Percentiles rank a stretch among this genome's conserved stretches.
phyloP scores from a whole-genome alignment of 1,140 invertebrate genomes.

The Bombus sibiricus region DNA sequence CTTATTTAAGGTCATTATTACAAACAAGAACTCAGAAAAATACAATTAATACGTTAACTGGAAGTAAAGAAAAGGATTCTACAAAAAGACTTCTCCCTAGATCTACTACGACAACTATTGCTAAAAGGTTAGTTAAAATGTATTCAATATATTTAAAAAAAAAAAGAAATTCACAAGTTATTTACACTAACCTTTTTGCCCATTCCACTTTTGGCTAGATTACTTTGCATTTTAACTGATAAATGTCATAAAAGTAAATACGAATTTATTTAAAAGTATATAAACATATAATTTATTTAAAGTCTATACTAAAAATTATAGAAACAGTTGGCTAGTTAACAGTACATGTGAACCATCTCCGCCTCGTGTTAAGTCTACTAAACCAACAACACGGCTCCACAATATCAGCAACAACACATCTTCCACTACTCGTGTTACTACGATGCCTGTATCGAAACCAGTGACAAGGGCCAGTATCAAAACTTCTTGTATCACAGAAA shows the following conservation, averaged over 20 bases:
- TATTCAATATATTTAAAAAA: background rate
- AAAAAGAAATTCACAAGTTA: conserved; percentile 8
- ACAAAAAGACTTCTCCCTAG: conserved; percentile 73
- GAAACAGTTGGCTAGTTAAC: conserved; percentile 76
- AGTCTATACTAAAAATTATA: conserved; percentile 68
- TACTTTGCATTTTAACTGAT: background rate
- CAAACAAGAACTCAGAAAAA: conserved; percentile 75
- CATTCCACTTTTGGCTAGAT: background rate
- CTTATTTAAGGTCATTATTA: conserved; percentile 77
- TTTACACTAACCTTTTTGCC: background rate
- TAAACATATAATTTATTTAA: too few relatives aligned
- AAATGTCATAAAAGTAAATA: conserved; percentile 2
- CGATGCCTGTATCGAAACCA: conserved; percentile 72
- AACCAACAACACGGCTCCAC: conserved; percentile 72
- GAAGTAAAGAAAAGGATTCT: conserved; percentile 76
- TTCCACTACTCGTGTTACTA: conserved; percentile 63
- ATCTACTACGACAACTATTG: conserved; percentile 73
- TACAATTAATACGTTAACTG: conserved; percentile 62
- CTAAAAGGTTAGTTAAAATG: conserved; percentile 75
- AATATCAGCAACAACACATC: conserved; percentile 69
- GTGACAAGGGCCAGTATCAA: conserved; percentile 76
- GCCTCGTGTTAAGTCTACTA: conserved; percentile 74
- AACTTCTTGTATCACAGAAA: conserved; percentile 70
- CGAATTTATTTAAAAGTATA: background rate
- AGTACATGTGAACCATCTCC: conserved; percentile 74